Evolutionary conservation across 1,140 invertebrate genomes (phyloP), one percentile per base, ranked within the genome.

Genomic region (Calephelis nemesis): DNA sequence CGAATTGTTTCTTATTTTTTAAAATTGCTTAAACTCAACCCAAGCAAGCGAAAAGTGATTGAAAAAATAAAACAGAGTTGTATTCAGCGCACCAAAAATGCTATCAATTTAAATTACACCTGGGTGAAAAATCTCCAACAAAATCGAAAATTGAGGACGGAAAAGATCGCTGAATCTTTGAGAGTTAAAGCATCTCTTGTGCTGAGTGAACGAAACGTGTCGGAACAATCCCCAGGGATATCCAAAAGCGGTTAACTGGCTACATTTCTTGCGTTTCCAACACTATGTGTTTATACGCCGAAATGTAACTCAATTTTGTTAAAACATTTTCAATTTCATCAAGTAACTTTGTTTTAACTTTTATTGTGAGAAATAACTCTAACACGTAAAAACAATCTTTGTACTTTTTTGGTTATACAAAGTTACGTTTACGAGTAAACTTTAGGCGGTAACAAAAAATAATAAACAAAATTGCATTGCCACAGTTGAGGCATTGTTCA

Each of bases 191-290:
- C 69, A 70, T 77, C 75, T 79, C 74, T 73, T 78, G 73, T 82
- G 82, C 81, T 85, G 82, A 84, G 74, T 79, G 79, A 80, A 82
- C 81, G 78, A 70, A 82, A 87, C 83, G 82, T 86, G 84, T 82
- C 78, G 71, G 72, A 68, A 63, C 58, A 70, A 82, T 84, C 83
- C 78, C 80, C 8, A 39, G 80, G 82, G 83, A 82, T 75, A 76
- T 68, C 72, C 69, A 76, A 70, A 69, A 78, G 69, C 79, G 73
- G 78, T 79, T 85, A 82, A 83, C 82, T 78, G 82, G 77, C 75
- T 78, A 76, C 76, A 78, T 79, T 84, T 78, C 74, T 72, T 62
- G 52, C 72, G 68, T 79, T 77, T 71, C 50, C 76, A 77, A 82
- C 74, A 74, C 68, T 68, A 63, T 78, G 71, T 78, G 70, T 77